Base-by-base conservation (phyloP, 1,140 invertebrate species). In the Drosophila repletoides region DNA sequence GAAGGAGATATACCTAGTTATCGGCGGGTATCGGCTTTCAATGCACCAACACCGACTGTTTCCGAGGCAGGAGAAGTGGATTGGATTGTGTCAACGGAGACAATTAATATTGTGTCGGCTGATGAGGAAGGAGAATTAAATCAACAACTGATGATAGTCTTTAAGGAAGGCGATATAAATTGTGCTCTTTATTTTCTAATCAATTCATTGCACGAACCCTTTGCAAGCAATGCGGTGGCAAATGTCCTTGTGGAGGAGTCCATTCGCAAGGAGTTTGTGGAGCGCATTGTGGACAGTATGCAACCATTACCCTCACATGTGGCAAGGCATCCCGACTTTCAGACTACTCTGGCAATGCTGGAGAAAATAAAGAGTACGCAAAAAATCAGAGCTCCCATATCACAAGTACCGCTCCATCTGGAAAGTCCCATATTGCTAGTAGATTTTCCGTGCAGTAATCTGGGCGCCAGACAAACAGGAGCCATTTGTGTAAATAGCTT, bases 131-230 rank as follows among this genome's bases (percentile, higher is more conserved):
- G 4, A 4, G 0, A 14, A 1, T 19, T 22, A 21, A 15, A 4
- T 5, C 53, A 76, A n/a, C 67, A 81, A 1, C 15, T 83, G 6
- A 72, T 89, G 68, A 71, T 89, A 10, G 36, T 89, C 12, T 79
- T 55, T 29, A 66, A 38, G 4, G 46, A 29, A 0, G 81, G 74
- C 1, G 88, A 89, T 33, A 28, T 88, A 0, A 55, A 89, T 15
- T 67, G 74, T 38, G 77, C 88, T 2, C 10, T 83, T 4, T 52
- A 84, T 17, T 69, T 72, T 17, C 17, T 89, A 0, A 24, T 55
- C 1, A 49, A 72, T 3, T 89, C 88, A 0, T 36, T 69, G 1
- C 43, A 79, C 2, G 59, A 69, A 34, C 58, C 88, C 0, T 88
- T 84, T 2, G 17, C 21, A 1, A 2, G 26, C 0, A 52, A 66